phyloP scores from a whole-genome alignment of 1,140 invertebrate species.

The Chrysomallon squamiferum region DNA sequence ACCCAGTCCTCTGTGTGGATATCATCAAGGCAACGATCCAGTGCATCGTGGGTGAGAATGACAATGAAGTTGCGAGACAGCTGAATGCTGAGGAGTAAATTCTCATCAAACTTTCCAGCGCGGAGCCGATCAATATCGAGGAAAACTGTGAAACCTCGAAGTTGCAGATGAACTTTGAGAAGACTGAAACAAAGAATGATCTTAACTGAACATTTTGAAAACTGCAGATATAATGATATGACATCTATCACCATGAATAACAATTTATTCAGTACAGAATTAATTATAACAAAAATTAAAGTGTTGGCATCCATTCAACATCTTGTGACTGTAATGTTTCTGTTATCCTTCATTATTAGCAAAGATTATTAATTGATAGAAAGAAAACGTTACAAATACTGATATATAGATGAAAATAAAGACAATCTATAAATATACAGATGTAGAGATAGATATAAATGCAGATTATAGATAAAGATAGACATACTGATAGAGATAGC shows the following conservation, averaged over 20 bases:
- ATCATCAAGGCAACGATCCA: conserved; percentile 92
- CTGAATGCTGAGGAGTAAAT: conserved; percentile 92
- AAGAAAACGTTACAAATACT: too few relatives aligned
- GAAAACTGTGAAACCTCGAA: conserved; percentile 76
- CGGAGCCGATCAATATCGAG: conserved; percentile 60
- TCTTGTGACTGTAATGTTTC: too few relatives aligned
- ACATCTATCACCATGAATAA: not conserved
- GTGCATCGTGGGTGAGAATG: conserved; percentile 91
- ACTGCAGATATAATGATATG: not conserved
- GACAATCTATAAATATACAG: too few relatives aligned
- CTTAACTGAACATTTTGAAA: not conserved
- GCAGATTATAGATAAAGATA: too few relatives aligned
- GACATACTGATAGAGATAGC: too few relatives aligned
- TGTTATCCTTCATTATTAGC: too few relatives aligned
- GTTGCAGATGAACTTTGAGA: conserved; percentile 88
- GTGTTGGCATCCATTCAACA: conserved; percentile 69
- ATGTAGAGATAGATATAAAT: too few relatives aligned
- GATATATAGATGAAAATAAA: too few relatives aligned
- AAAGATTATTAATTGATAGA: too few relatives aligned
- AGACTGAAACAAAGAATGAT: conserved; percentile 67
- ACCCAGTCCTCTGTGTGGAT: conserved; percentile 79
- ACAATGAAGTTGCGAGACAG: conserved; percentile 96
- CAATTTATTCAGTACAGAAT: not conserved
- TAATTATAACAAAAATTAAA: too few relatives aligned
- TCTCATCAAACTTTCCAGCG: conserved; percentile 91